Percentiles rank a stretch among this genome's conserved stretches.
Conservation (phyloP, 92 coral and sea anemone species). For the Porites evermanni region DNA sequence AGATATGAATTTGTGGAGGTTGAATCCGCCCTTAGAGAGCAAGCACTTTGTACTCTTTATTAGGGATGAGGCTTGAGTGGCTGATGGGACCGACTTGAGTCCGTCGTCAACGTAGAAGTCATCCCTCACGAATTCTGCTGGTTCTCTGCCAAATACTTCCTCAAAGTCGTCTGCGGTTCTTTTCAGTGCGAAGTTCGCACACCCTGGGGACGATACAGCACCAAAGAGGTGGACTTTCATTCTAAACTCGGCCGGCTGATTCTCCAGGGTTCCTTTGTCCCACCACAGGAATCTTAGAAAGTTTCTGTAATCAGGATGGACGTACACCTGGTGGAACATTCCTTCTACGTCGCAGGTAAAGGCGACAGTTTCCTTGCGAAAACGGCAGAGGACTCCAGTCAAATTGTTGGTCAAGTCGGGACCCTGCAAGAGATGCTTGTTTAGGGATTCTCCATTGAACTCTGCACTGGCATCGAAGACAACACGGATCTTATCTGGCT, state of each 20-base stretch:
- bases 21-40: slow-evolving; percentile 36
- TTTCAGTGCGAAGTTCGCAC: slow-evolving; percentile 48
- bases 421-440: slow-evolving; percentile 43
- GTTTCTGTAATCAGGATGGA: slow-evolving; percentile 11
- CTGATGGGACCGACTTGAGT: slow-evolving; percentile 1
- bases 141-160: slow-evolving; percentile 32
- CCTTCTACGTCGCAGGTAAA: slow-evolving; percentile 46
- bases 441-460: slow-evolving; percentile 39
- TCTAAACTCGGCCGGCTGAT: slow-evolving; percentile 38
- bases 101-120: slow-evolving; percentile 60
- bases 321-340: slow-evolving; percentile 47
- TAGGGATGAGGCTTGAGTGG: slow-evolving; percentile 12
- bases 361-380: slow-evolving; percentile 43
- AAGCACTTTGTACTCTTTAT: slow-evolving; percentile 9
- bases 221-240: slow-evolving; percentile 63
- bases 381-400: slow-evolving; percentile 53
- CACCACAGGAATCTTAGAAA: slow-evolving; percentile 53
- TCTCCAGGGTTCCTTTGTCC: slow-evolving; percentile 20
- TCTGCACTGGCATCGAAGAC: slow-evolving; percentile 1
- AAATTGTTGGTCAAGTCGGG: slow-evolving; percentile 55
- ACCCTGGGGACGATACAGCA: slow-evolving; percentile 57
- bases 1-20: slow-evolving; percentile 33
- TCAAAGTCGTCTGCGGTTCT: slow-evolving; percentile 25
- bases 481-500: slow-evolving; percentile 21
- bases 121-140: slow-evolving; percentile 27